Evolutionary conservation across 2,113 vertebrate genomes (phyloP), one percentile per base, ranked within the genome.

Genomic region (Phaethornis superciliosus): DNA sequence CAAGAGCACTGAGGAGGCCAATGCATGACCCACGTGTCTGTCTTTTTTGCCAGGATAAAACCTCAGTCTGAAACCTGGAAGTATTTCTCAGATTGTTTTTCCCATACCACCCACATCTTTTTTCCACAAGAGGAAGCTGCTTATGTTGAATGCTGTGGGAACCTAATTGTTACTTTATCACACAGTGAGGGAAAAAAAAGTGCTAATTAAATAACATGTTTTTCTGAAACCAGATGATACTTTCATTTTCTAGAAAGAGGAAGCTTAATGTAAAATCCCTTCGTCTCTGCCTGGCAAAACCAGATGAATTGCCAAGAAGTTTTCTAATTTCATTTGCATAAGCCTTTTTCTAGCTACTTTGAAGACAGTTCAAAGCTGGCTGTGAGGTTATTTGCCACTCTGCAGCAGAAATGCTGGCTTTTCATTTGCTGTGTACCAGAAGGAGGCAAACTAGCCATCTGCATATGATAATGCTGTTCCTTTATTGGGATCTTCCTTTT

Each of bases 181-280:
- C 89, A 91, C 75, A 88, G 91, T 6, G 65, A 91, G 87, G 78
- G 4, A 4, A 37, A 84, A 84, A 91, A 85, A 88, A 94, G 87
- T 68, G 75, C 91, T 96, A 94, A 94, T 97, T 96, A 96, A 95
- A 93, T 93, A 95, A 95, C 85, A 12, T 81, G 93, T 60, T 85
- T 95, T 93, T 93, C 88, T 72, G 51, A 93, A 93, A 91, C 49
- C 93, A 95, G 95, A 95, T 95, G 93, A 94, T 94, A 91, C 93
- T 97, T 95, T 97, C 94, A 95, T 95, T 96, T 97, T 93, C 96
- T 95, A 88, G 96, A 95, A 95, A 93, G 96, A 95, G 91, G 96
- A 96, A 97, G 89, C 79, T 86, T 95, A 85, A 88, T 96, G 90
- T 93, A 91, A 95, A 95, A 93, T 83, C 71, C 63, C 60, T 95